Evolutionary conservation across 1,140 invertebrate genomes (phyloP).

Genomic region (Magallana ariakensis): DNA sequence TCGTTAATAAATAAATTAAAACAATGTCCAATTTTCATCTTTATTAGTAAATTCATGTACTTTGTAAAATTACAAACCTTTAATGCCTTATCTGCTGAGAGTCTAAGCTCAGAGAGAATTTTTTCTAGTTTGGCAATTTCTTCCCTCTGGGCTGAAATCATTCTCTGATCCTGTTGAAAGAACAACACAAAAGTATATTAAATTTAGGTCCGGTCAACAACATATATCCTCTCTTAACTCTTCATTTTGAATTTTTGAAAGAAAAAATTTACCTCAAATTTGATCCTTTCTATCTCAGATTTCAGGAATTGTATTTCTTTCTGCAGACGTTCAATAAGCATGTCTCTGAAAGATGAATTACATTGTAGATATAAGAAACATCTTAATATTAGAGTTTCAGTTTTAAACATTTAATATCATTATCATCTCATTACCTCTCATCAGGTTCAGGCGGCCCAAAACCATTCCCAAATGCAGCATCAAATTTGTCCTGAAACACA

Average conservation of each 20-base stretch:
- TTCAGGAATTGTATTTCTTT: slow-evolving; percentile 86
- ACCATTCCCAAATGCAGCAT: slow-evolving; percentile 72
- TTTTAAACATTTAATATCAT: too few species aligned
- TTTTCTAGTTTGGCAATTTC: slow-evolving; percentile 73
- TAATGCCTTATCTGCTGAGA: slow-evolving; percentile 72
- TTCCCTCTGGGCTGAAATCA: slow-evolving; percentile 66
- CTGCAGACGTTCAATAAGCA: slow-evolving; percentile 90
- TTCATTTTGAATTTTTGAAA: neutral
- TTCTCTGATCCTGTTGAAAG: slow-evolving; percentile 63
- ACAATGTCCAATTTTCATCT: too few species aligned
- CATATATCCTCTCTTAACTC: too few species aligned
- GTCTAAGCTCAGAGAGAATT: slow-evolving; percentile 72
- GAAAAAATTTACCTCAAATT: slow-evolving; percentile 77
- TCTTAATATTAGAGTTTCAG: too few species aligned
- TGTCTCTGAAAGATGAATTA: slow-evolving; percentile 83
- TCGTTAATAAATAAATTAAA: too few species aligned
- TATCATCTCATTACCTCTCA: slow-evolving; percentile 68
- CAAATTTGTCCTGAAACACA: slow-evolving; percentile 67
- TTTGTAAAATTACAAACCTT: slow-evolving; percentile 59
- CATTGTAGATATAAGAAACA: neutral
- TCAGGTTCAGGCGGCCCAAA: slow-evolving; percentile 70
- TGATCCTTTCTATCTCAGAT: slow-evolving; percentile 82
- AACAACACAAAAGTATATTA: neutral
- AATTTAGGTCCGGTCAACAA: too few species aligned
- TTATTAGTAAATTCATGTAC: neutral